These are phyloP conservation scores for Myathropa florea DNA, from an alignment of 2,888 invertebrate genomes.

Conservation along the genomic window DNA sequence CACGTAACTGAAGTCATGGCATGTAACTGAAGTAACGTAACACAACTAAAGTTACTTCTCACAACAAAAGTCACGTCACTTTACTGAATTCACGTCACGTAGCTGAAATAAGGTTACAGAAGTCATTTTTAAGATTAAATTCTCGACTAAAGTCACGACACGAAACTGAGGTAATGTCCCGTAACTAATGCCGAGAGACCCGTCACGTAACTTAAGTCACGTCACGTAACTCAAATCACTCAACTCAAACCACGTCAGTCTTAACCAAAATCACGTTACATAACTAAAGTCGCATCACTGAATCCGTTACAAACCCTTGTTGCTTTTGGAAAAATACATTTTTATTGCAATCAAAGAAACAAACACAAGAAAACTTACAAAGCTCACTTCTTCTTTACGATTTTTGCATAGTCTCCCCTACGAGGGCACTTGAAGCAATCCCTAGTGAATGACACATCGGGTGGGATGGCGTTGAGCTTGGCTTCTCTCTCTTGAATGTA, in stretches of 20 bases:
- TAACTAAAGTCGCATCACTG: too few species aligned
- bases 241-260: background rate
- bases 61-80: too few species aligned
- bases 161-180: too few species aligned
- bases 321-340: too few species aligned
- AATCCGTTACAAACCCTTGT: too few species aligned
- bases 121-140: too few species aligned
- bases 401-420: slow-evolving; percentile 28
- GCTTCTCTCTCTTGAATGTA: slow-evolving; percentile 44
- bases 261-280: background rate
- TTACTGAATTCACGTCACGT: too few species aligned
- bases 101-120: too few species aligned
- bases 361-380: background rate
- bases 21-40: background rate
- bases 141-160: too few species aligned
- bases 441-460: slow-evolving; percentile 60
- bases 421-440: slow-evolving; percentile 32
- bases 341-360: background rate
- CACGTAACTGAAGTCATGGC: background rate
- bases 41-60: too few species aligned
- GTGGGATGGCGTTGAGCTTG: slow-evolving; percentile 8
- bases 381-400: slow-evolving; percentile 7
- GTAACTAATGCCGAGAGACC: too few species aligned
- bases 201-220: too few species aligned
- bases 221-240: background rate